Base-by-base conservation (phyloP, 2,888 invertebrate species). In the Chironomus riparius region DNA sequence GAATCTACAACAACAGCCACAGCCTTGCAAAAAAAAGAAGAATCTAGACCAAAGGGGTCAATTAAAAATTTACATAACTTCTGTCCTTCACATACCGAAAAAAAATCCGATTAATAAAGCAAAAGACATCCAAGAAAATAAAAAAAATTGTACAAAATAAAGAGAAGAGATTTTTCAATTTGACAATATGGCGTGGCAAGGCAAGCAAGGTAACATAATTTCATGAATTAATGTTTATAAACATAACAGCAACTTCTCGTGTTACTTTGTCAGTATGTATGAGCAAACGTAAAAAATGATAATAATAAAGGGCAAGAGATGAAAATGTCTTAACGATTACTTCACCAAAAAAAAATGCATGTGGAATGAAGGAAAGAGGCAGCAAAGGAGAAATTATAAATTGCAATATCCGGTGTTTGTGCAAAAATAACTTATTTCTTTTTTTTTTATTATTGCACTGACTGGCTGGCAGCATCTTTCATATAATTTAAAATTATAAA, bases 401-500 rank as follows among this genome's bases (percentile, higher is more conserved):
- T 68, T 74, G 74, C 62, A 74, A 74, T 74, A 68, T 74, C 74
- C 74, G 74, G 74, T 68, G 47, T 10, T 47, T 38, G 38, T 38
- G 38, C 38, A 38, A 38, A 38, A 38, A 38, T 38, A 38, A 38
- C 50, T 70, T 22, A 50, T 48, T 50, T 38, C 21, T 50, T 50
- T 47, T 50, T n/a, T n/a, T 47, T 47, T 5, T 13, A 15, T 47
- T 47, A n/a, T 24, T 15, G 15, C 22, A n/a, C 21, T 62, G 70
- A 50, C 47, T 70, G n/a, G 61, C 38, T 62, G 72, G 21, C 22
- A 47, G 38, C 62, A 72, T 15, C 62, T 15, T 65, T 62, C 48
- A 48, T 74, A 65, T 74, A 68, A 68, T 74, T 74, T 74, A 18
- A 73, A 73, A 62, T 62, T 73, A 73, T 73, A 73, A 73, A 62